phyloP scores from a whole-genome alignment of 1,140 invertebrate species.

The Lordiphosa collinella region DNA sequence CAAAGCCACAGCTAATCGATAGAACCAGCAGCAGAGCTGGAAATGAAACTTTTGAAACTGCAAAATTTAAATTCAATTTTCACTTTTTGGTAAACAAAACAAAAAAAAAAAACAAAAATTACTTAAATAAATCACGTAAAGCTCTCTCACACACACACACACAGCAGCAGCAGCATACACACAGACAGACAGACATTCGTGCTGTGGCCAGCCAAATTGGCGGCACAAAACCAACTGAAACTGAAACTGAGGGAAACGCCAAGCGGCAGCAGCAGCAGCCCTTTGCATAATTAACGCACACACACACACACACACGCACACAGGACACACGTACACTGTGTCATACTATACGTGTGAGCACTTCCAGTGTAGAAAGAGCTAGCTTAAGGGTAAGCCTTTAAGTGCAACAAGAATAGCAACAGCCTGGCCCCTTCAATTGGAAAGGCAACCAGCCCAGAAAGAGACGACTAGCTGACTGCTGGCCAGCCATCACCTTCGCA shows the following conservation, averaged over 20 bases:
- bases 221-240: slow-evolving; percentile 68
- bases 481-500: slow-evolving; percentile 26
- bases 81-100: slow-evolving; percentile 31
- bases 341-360: slow-evolving; percentile 47
- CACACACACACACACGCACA: slow-evolving; percentile 5
- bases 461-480: slow-evolving; percentile 4
- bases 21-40: not conserved
- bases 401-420: slow-evolving; percentile 14
- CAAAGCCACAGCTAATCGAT: no score
- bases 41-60: slow-evolving; percentile 1
- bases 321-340: slow-evolving; percentile 36
- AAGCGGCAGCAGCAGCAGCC: slow-evolving; percentile 21
- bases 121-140: slow-evolving; percentile 29
- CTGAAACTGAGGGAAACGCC: slow-evolving; percentile 29
- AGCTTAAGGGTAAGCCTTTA: not conserved
- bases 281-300: slow-evolving; percentile 47
- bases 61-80: slow-evolving; percentile 12
- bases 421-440: slow-evolving; percentile 50
- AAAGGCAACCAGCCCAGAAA: slow-evolving; percentile 10
- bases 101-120: not conserved
- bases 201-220: slow-evolving; percentile 55
- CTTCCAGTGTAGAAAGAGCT: slow-evolving; percentile 42
- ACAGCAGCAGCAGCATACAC: slow-evolving; percentile 8
- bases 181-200: slow-evolving; percentile 1
- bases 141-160: slow-evolving; percentile 21